A percentile compares a stretch with the other conserved stretches of the same genome.
phyloP scores from a whole-genome alignment of 2,888 invertebrate genomes.

The Andrena haemorrhoa region DNA sequence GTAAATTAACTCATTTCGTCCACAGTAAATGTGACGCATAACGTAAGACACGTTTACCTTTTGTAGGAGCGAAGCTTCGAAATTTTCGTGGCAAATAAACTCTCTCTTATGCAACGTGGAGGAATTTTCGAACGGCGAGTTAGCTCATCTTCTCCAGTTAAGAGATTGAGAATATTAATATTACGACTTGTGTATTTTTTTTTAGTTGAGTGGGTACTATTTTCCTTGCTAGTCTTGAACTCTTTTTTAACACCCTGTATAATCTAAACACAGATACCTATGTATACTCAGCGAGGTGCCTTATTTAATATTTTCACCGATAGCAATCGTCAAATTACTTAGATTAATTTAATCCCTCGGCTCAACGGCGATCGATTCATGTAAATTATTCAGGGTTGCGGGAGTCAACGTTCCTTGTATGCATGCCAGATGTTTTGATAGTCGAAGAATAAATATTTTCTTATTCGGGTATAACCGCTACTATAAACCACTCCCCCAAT shows the following conservation, averaged over 20 bases:
- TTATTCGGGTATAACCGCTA: background rate
- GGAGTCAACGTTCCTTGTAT: background rate
- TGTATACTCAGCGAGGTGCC: conserved; percentile 63
- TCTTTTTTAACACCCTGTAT: too few species aligned
- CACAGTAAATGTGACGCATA: too few species aligned
- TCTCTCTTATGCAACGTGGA: too few species aligned
- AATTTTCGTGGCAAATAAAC: too few species aligned
- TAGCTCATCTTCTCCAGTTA: too few species aligned
- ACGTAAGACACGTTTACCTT: too few species aligned
- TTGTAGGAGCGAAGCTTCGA: too few species aligned
- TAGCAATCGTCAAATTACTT: conserved; percentile 76
- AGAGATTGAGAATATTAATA: too few species aligned
- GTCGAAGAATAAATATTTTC: background rate
- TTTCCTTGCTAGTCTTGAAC: background rate
- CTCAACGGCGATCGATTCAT: conserved; percentile 60
- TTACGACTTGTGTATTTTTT: too few species aligned
- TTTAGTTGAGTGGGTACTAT: background rate
- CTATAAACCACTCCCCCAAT: too few species aligned
- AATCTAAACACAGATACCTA: conserved; percentile 67
- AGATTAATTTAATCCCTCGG: conserved; percentile 70
- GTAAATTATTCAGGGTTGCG: conserved; percentile 58
- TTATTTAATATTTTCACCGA: conserved; percentile 79
- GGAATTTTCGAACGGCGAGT: too few species aligned
- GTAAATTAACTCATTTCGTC: too few species aligned
- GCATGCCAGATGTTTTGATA: background rate